phyloP scores from a whole-genome alignment of 2,797 vertebrate genomes.

The Parambassis ranga region DNA sequence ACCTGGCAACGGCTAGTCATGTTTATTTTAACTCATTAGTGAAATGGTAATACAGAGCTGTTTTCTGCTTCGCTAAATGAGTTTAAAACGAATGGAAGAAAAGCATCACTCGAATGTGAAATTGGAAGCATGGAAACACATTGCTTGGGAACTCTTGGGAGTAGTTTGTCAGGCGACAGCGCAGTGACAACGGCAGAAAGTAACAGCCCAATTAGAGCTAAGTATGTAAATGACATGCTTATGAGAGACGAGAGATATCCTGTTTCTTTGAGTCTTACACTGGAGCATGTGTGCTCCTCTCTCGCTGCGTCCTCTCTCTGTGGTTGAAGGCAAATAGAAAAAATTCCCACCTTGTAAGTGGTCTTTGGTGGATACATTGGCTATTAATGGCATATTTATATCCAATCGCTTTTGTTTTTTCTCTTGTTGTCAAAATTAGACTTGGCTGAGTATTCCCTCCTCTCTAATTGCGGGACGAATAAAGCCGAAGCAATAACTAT shows the following conservation, averaged over 20 bases:
- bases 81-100: neutral
- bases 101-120: neutral
- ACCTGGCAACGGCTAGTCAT: neutral
- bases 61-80: neutral
- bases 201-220: neutral
- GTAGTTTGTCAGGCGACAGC: neutral
- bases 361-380: neutral
- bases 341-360: neutral
- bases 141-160: neutral
- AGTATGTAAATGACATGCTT: neutral
- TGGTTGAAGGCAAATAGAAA: neutral
- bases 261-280: neutral
- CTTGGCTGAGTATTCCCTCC: slow-evolving; percentile 15
- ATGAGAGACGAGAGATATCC: neutral
- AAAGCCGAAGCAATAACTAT: slow-evolving; percentile 25
- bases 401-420: slow-evolving; percentile 16
- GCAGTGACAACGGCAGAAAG: neutral
- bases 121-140: neutral
- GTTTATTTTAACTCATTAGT: neutral
- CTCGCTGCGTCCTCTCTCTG: neutral
- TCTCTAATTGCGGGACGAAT: slow-evolving; percentile 18
- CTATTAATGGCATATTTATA: neutral
- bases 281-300: neutral
- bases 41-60: neutral
- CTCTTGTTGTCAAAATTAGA: slow-evolving; percentile 13